These are phyloP conservation scores for Monochamus saltuarius DNA, from an alignment of 1,140 invertebrate species.

Conservation along the genomic window DNA sequence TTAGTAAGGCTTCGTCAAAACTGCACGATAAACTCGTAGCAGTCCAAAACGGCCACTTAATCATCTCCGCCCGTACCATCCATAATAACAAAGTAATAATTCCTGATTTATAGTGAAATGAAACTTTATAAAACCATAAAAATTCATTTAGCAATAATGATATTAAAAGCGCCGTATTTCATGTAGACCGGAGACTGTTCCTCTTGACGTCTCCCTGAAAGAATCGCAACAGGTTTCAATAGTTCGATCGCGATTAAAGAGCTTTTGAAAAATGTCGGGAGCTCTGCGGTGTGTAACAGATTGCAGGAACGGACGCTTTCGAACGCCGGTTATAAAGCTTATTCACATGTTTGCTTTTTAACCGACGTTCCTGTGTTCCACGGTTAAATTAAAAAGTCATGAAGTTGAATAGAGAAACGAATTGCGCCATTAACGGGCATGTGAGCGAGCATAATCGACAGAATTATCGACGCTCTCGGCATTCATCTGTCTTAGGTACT, in stretches of 20 bases:
- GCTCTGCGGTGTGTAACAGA: conserved; percentile 19
- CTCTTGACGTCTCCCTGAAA: conserved; percentile 13
- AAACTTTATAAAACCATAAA: conserved; percentile 20
- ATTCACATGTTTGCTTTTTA: conserved; percentile 14
- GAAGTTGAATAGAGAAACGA: too few relatives aligned
- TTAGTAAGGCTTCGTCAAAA: too few relatives aligned
- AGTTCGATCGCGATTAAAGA: conserved; percentile 25
- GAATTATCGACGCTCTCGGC: too few relatives aligned
- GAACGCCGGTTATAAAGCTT: conserved; percentile 1
- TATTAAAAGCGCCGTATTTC: conserved; percentile 22
- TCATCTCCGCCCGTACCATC: conserved; percentile 1
- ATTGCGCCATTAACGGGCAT: too few relatives aligned
- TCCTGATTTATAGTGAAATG: conserved; percentile 6
- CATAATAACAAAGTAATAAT: conserved; percentile 34
- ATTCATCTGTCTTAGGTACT: too few relatives aligned
- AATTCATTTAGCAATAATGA: conserved; percentile 27
- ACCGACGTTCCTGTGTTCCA: background rate
- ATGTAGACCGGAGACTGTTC: conserved; percentile 8
- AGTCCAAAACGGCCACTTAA: conserved; percentile 1
- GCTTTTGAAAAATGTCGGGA: conserved; percentile 23
- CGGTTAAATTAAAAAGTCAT: conserved; percentile 11
- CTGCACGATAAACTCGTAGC: too few relatives aligned
- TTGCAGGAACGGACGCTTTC: conserved; percentile 10
- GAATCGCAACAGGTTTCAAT: conserved; percentile 21
- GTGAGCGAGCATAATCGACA: too few relatives aligned